Evolutionary conservation across 2,888 invertebrate genomes (phyloP).

Genomic region (Mystacides longicornis): DNA sequence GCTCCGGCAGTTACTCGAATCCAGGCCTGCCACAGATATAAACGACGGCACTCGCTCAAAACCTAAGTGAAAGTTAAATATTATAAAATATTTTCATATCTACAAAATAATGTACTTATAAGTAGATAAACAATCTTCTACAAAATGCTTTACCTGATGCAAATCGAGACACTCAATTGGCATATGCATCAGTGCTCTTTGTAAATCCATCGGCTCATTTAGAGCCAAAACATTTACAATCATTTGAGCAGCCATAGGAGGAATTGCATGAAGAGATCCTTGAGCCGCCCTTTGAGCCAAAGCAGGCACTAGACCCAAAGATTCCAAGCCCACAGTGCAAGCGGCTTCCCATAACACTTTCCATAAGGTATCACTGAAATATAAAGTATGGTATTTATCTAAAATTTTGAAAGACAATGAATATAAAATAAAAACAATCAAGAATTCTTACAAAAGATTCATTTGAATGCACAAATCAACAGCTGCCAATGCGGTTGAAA

Average conservation of each 20-base stretch:
- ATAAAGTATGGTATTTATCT: no score
- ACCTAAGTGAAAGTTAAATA: constrained; percentile 37
- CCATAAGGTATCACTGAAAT: constrained; percentile 41
- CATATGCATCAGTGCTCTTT: constrained; percentile 59
- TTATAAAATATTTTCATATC: not conserved
- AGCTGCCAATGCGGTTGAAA: constrained; percentile 17
- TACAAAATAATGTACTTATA: not conserved
- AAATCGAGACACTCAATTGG: constrained; percentile 57
- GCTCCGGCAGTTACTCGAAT: constrained; percentile 60
- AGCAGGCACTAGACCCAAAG: constrained; percentile 52
- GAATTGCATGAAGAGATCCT: constrained; percentile 50
- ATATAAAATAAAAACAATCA: not conserved
- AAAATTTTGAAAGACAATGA: not conserved
- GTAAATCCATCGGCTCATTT: constrained; percentile 57
- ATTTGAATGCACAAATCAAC: constrained; percentile 24
- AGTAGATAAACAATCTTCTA: not conserved
- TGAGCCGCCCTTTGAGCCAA: constrained; percentile 49
- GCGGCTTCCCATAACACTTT: constrained; percentile 39
- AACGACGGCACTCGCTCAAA: constrained; percentile 52
- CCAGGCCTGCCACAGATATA: constrained; percentile 60
- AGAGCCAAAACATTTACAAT: constrained; percentile 59
- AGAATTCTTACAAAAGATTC: constrained; percentile 19
- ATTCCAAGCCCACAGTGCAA: constrained; percentile 45
- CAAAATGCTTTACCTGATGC: constrained; percentile 45
- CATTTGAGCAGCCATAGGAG: constrained; percentile 59